Evolutionary conservation across 2,797 vertebrate species (phyloP), one percentile per base, ranked within the genome.

Genomic region (Poeciliopsis turneri): DNA sequence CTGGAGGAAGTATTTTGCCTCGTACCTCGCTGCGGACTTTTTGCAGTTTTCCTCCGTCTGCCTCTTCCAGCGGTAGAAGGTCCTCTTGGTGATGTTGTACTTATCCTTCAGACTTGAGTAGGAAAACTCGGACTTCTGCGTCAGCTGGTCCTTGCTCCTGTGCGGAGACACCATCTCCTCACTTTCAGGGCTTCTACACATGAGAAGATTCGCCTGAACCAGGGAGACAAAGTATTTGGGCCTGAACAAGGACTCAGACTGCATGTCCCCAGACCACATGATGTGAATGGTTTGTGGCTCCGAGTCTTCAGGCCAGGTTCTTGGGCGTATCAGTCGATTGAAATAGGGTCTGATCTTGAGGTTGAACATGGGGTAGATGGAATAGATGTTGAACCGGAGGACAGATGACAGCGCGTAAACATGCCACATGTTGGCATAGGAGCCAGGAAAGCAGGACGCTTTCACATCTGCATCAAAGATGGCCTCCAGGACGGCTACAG

Each of bases 381-480:
- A 99, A 90, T 98, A 98, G 90, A 99, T 96, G 87, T 98, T 97
- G 68, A 96, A 96, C 86, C 96, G 94, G 1, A 99, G 92, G 30
- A 99, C 96, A 0, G 98, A 98, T 0, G 97, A 96, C 4, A 99
- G 90, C 1, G 98, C 97, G 0, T 99, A 99, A 71, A 99, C 85
- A 0, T 99, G 98, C 98, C 98, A 99, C 97, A 99, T 98, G 84
- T 99, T 99, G 73, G 97, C 96, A 79, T 97, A 99, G 69, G 97
- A 97, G 79, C 95, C 97, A 0, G 96, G 97, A 80, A 98, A 99
- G 93, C 98, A 99, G 49, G 97, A 98, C 0, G 98, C 98, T 90
- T 98, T 98, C 78, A 98, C 96, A 8, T 99, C 98, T 0, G 97
- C 97, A 15, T 99, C 98, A 0, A 98, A 99, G 78, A 99, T 99